Conservation (phyloP, 2,113 vertebrate genomes). For the Callorhinus ursinus region DNA sequence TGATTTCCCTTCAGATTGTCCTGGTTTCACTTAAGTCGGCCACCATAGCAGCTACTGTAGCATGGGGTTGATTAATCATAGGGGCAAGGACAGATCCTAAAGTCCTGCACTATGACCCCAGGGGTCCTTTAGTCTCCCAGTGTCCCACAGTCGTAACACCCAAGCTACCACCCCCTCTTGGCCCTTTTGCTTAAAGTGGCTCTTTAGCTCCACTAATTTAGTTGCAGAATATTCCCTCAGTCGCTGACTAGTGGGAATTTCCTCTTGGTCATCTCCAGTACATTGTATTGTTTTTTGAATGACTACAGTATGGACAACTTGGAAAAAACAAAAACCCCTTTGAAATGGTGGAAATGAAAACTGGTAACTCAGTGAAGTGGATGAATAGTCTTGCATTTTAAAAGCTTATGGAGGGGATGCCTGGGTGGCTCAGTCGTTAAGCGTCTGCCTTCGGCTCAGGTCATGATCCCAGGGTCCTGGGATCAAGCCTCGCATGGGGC, state of each 20-base stretch:
- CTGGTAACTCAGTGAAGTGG: conserved; percentile 48
- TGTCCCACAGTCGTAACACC: not conserved
- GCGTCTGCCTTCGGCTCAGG: not conserved
- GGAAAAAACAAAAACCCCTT: conserved; percentile 54
- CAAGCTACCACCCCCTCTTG: not conserved
- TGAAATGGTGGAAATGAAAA: conserved; percentile 36
- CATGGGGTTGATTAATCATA: not conserved
- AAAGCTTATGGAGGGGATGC: conserved; percentile 64
- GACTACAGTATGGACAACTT: conserved; percentile 62
- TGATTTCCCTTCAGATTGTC: not conserved
- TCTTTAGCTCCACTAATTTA: not conserved
- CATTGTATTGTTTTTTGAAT: conserved; percentile 41
- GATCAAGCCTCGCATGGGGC: too few species aligned
- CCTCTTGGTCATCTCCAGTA: not conserved
- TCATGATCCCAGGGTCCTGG: too few species aligned
- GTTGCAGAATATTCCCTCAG: not conserved
- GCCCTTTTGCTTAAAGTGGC: not conserved
- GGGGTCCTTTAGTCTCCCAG: not conserved
- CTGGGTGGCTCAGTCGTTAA: not conserved
- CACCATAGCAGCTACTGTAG: not conserved
- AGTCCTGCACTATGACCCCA: not conserved
- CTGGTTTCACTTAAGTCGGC: not conserved
- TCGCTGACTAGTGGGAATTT: not conserved
- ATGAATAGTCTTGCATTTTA: conserved; percentile 81
- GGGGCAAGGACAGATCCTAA: not conserved